Conservation (phyloP, 1,140 invertebrate species). For the Lineus longissimus region DNA sequence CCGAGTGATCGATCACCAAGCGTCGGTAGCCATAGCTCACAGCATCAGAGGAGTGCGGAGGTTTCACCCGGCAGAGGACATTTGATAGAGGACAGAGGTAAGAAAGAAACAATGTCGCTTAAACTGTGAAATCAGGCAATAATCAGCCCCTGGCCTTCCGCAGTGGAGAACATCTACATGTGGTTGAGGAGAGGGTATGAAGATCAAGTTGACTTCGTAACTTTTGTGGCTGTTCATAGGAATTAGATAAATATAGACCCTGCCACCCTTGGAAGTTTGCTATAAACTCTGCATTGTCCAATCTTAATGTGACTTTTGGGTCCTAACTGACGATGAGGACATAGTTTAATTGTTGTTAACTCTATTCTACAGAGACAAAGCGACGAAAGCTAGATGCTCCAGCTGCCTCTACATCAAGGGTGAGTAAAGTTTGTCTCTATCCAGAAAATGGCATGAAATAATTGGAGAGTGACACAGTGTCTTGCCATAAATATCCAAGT, state of each 20-base stretch:
- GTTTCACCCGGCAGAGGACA: conserved; percentile 29
- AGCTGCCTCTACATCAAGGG: conserved; percentile 41
- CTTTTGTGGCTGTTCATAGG: neutral
- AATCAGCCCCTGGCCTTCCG: too few species aligned
- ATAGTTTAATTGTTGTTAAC: conserved; percentile 4
- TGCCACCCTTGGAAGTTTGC: too few species aligned
- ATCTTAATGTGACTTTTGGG: too few species aligned
- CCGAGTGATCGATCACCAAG: conserved; percentile 2
- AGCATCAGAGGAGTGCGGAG: conserved; percentile 39
- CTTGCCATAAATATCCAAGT: too few species aligned
- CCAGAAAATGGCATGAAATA: too few species aligned
- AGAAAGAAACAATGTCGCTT: conserved; percentile 13
- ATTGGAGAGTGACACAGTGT: too few species aligned
- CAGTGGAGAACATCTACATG: neutral
- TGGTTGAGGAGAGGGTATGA: too few species aligned
- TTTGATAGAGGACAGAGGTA: conserved; percentile 31
- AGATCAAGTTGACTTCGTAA: neutral
- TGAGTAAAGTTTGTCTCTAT: too few species aligned
- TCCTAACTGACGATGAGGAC: too few species aligned
- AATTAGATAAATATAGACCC: too few species aligned
- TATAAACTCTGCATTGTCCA: too few species aligned
- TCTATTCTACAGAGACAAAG: conserved; percentile 40
- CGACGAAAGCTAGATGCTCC: conserved; percentile 38
- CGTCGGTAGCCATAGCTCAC: conserved; percentile 17
- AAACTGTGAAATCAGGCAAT: neutral